phyloP scores from a whole-genome alignment of 2,113 vertebrate genomes.

The Polyodon spathula region DNA sequence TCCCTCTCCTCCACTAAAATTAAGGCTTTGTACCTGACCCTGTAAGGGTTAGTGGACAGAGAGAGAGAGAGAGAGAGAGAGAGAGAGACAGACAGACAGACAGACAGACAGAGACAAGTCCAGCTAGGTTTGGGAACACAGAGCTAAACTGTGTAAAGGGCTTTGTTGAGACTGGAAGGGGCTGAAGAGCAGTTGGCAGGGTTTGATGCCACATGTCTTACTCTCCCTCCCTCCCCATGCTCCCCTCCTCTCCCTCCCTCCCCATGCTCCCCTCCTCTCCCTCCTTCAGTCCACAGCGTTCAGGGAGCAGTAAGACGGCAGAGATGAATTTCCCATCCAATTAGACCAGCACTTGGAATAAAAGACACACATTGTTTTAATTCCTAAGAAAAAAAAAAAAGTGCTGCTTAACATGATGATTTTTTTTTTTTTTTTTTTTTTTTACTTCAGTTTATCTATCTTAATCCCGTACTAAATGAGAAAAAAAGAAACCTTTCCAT shows the following conservation, averaged over 20 bases:
- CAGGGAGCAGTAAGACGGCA: conserved; percentile 38
- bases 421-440: conserved; percentile 27
- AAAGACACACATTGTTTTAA: conserved; percentile 59
- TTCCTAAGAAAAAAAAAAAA: conserved; percentile 44
- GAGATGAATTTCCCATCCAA: conserved; percentile 47
- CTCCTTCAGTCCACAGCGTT: conserved; percentile 7
- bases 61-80: neutral
- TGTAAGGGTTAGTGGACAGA: neutral
- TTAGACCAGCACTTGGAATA: conserved; percentile 45
- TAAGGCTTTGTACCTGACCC: neutral
- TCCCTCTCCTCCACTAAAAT: neutral
- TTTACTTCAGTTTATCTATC: conserved; percentile 47
- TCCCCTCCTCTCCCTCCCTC: conserved; percentile 6
- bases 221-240: neutral
- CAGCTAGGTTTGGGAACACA: conserved; percentile 6
- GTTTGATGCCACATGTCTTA: conserved; percentile 28
- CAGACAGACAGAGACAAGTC: neutral
- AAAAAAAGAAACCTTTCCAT: too few species aligned
- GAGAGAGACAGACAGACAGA: neutral
- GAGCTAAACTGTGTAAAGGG: conserved; percentile 1
- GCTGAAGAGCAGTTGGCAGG: conserved; percentile 5
- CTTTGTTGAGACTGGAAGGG: conserved; percentile 4
- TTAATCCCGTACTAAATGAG: conserved; percentile 53
- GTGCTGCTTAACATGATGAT: conserved; percentile 47
- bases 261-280: conserved; percentile 6